Conservation (phyloP, 2,797 vertebrate genomes). For the Anableps anableps region DNA sequence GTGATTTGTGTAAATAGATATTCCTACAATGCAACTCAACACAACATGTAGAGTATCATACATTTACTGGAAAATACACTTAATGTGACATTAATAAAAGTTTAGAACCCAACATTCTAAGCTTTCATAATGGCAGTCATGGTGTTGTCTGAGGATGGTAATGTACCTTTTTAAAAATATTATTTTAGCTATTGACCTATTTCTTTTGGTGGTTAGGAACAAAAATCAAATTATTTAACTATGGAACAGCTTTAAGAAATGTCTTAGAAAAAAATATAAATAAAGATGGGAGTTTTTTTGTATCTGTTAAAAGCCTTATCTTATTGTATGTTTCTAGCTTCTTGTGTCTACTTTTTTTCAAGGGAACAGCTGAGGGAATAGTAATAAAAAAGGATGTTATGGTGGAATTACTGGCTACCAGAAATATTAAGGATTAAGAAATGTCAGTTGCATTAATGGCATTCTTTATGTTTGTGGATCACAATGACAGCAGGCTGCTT, state of each 20-base stretch:
- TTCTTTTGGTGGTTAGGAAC: background rate
- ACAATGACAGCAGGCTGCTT: slow-evolving; percentile 61
- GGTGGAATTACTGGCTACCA: slow-evolving; percentile 48
- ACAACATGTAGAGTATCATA: background rate
- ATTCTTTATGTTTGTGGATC: slow-evolving; percentile 56
- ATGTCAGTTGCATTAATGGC: slow-evolving; percentile 47
- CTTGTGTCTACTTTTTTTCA: background rate
- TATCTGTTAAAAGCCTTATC: background rate
- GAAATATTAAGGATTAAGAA: slow-evolving; percentile 58
- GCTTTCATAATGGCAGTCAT: background rate
- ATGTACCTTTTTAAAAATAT: background rate
- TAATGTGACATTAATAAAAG: background rate
- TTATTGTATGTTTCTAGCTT: slow-evolving; percentile 8
- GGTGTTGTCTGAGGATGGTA: background rate
- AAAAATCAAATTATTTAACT: background rate
- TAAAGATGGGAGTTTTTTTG: background rate
- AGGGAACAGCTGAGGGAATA: background rate
- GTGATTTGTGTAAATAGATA: background rate
- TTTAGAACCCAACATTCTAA: background rate
- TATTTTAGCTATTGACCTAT: background rate
- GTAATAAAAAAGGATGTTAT: slow-evolving; percentile 44
- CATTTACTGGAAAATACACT: background rate
- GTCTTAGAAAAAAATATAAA: background rate
- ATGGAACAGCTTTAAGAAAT: background rate
- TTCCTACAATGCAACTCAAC: background rate